Evolutionary conservation across 2,888 invertebrate species (phyloP), one percentile per base, ranked within the genome.

Genomic region (Brachypalpus laphriformis): DNA sequence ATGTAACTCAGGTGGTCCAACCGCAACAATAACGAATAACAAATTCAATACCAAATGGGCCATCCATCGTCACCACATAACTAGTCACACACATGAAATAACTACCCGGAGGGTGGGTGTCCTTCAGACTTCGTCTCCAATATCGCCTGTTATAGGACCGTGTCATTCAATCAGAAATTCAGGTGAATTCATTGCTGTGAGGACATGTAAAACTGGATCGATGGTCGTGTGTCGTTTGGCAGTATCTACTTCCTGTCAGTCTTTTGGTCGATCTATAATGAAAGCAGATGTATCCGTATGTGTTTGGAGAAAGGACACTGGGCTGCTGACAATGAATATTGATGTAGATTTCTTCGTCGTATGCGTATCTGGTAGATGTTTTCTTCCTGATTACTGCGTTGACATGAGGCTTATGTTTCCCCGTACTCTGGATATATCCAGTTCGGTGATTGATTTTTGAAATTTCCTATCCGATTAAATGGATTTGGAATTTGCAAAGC

Each of bases 371-470:
- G 49, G 22, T 20, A 49, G 47, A 49, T 63, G 20, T 49, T 20
- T 66, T 51, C 22, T 25, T 3, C 6, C 51, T 22, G 49, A 34
- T 51, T 25, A 18, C 31, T 18, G 34, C 42, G 37, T 6, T 42
- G 54, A 34, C 51, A 57, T 37, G 6, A 37, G 56, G 47, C 59
- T 49, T 59, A 56, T 77, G 51, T 74, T 45, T 57, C 42, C 8
- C 56, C 14, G 22, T 22, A 14, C 8, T 42, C 25, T 54, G 51
- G 9, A 5, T n/a, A 31, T 31, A 74, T 56, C 56, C 28, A 57
- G 57, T 57, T 75, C 47, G 47, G 49, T 80, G 65, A 71, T 80
- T 80, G 57, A 72, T 80, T 80, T 59, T 63, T 57, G 40, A 57
- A 71, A 65, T 14, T 49, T 54, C 42, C 56, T 71, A 54, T 78